phyloP scores from a whole-genome alignment of 2,797 vertebrate species.

The Gymnopithys bicolor region DNA sequence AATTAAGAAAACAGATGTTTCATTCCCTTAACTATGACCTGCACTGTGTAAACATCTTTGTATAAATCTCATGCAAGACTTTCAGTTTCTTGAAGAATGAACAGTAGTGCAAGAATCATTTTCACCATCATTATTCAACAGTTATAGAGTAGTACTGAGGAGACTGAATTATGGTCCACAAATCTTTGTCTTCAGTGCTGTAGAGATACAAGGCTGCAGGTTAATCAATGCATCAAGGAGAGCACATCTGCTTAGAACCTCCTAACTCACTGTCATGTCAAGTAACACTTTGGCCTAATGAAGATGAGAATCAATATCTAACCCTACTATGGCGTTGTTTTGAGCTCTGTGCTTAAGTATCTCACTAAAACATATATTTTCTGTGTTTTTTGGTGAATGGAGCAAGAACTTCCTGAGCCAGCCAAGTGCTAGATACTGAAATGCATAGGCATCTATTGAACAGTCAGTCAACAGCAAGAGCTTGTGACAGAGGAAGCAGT shows the following conservation, averaged over 20 bases:
- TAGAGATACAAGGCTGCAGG: not conserved
- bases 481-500: not conserved
- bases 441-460: not conserved
- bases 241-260: not conserved
- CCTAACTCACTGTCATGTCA: not conserved
- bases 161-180: not conserved
- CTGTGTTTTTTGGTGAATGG: not conserved
- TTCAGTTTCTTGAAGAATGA: not conserved
- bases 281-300: not conserved
- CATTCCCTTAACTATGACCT: not conserved
- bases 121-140: not conserved
- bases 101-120: rapidly evolving
- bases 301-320: not conserved
- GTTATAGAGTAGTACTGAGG: not conserved
- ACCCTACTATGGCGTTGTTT: not conserved
- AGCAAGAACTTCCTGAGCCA: not conserved
- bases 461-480: rapidly evolving
- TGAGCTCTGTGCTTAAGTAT: not conserved
- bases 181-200: not conserved
- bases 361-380: not conserved
- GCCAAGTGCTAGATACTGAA: not conserved
- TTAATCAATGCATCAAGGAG: not conserved
- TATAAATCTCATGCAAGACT: not conserved
- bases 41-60: not conserved
- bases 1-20: not conserved